These are phyloP conservation scores for Coregonus ussuriensis DNA, from an alignment of 2,797 vertebrate species.

Conservation along the genomic window DNA sequence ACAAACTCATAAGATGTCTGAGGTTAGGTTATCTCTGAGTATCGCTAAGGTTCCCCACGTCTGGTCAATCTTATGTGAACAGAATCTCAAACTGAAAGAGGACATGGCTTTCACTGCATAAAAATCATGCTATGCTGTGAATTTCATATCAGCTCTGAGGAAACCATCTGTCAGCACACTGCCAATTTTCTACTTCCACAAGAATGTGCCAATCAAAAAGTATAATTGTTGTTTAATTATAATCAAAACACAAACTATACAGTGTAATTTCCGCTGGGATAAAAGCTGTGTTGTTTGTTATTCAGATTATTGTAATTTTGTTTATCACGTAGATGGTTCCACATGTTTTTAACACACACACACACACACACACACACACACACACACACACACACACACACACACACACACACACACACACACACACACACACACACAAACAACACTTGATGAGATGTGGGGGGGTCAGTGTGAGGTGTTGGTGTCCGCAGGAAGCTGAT, in stretches of 20 bases:
- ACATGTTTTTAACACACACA: not conserved
- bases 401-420: not conserved
- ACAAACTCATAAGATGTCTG: not conserved
- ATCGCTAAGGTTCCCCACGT: not conserved
- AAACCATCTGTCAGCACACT: not conserved
- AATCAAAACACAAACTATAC: not conserved
- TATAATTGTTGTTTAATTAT: not conserved
- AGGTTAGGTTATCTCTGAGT: not conserved
- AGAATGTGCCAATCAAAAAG: not conserved
- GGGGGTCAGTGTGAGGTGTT: no score
- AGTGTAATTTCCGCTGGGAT: not conserved
- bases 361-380: not conserved
- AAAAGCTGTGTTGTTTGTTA: not conserved
- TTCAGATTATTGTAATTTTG: not conserved
- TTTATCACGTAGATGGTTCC: not conserved
- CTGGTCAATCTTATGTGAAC: not conserved
- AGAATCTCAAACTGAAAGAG: not conserved
- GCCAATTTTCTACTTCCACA: not conserved
- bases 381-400: slow-evolving; percentile 1
- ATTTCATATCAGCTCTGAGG: not conserved
- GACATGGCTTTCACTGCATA: not conserved
- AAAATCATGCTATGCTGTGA: not conserved
- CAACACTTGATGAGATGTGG: slow-evolving; percentile 4
- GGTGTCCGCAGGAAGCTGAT: slow-evolving; percentile 56
- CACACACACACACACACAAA: not conserved